Base-by-base conservation (phyloP, 1,140 invertebrate species). In the Rhopalosiphum maidis region DNA sequence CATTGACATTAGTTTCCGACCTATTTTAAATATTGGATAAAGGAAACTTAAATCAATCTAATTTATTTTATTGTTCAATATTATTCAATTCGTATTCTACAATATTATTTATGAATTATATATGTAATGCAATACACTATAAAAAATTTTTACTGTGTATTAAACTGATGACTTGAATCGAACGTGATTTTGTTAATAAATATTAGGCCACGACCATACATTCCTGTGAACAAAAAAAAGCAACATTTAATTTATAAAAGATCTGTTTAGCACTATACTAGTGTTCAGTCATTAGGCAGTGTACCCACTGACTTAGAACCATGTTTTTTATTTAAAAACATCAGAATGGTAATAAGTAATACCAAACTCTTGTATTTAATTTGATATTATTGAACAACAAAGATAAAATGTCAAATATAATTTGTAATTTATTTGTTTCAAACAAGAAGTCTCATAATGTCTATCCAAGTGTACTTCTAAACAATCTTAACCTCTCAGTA, bases 41-140 rank as follows among this genome's bases (percentile, higher is more conserved):
- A 90, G 89, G 89, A 90, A 90, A 90, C 89, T 90, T 90, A 90
- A 90, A 90, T 51, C 89, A 43, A 68, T 90, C 54, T 90, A 90
- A 68, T 37, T 41, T 60, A 51, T 51, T 51, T 18, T 60, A 90
- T 60, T 41, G 55, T 90, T 68, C 54, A 90, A 90, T 43, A 60
- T 18, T 68, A 43, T n/a, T 55, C 51, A 89, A n/a, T 48, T 68
- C 37, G 21, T 91, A 90, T 68, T 91, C 54, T 68, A 91, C 60
- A 46, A 46, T 91, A 91, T 51, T 83, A 43, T 93, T 85, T 85
- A 93, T 55, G 91, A 90, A 25, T 90, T 90, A 43, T 46, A 77
- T 43, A 90, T 68, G 25, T 89, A 89, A 55, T 55, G 35, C 9
- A 89, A 89, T 68, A 68, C 54, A 43, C 41, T 68, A 90, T 90